These are phyloP conservation scores for Platynereis dumerilii DNA, from an alignment of 2,888 invertebrate genomes.

Conservation along the genomic window DNA sequence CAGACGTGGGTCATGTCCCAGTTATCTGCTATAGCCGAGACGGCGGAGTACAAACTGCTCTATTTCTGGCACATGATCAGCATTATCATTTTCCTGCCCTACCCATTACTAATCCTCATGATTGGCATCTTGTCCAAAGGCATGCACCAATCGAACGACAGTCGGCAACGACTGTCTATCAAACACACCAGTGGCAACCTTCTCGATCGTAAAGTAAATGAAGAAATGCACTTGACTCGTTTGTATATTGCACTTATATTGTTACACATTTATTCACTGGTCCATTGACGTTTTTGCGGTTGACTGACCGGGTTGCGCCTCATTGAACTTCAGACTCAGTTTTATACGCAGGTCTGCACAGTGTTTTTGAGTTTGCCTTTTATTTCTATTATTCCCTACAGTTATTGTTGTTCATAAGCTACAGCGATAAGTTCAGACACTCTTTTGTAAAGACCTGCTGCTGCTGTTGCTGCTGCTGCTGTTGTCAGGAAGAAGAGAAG, in stretches of 20 bases:
- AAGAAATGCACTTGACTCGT: slow-evolving; percentile 50
- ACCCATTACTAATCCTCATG: slow-evolving; percentile 47
- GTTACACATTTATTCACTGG: slow-evolving; percentile 51
- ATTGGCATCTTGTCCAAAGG: slow-evolving; percentile 46
- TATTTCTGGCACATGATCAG: slow-evolving; percentile 59
- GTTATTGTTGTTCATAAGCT: slow-evolving; percentile 53
- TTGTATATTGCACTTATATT: slow-evolving; percentile 50
- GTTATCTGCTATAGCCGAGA: slow-evolving; percentile 43
- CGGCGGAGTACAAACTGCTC: slow-evolving; percentile 53
- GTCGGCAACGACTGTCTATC: slow-evolving; percentile 42
- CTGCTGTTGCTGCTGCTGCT: slow-evolving; percentile 45
- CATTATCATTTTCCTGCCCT: slow-evolving; percentile 54
- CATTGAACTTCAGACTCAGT: slow-evolving; percentile 25
- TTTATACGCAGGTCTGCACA: slow-evolving; percentile 39
- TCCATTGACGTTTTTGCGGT: slow-evolving; percentile 45
- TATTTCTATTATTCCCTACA: slow-evolving; percentile 53
- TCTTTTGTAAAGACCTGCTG: slow-evolving; percentile 48
- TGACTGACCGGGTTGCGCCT: slow-evolving; percentile 26
- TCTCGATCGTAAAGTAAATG: slow-evolving; percentile 47
- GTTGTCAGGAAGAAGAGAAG: slow-evolving; percentile 13
- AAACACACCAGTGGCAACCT: slow-evolving; percentile 41
- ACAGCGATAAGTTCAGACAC: slow-evolving; percentile 53
- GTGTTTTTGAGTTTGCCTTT: slow-evolving; percentile 52
- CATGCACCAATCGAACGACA: slow-evolving; percentile 43
- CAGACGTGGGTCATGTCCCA: slow-evolving; percentile 42